Percentiles rank a stretch among this genome's conserved stretches.
Conservation (phyloP, 2,113 vertebrate genomes). For the Silurus glanis region DNA sequence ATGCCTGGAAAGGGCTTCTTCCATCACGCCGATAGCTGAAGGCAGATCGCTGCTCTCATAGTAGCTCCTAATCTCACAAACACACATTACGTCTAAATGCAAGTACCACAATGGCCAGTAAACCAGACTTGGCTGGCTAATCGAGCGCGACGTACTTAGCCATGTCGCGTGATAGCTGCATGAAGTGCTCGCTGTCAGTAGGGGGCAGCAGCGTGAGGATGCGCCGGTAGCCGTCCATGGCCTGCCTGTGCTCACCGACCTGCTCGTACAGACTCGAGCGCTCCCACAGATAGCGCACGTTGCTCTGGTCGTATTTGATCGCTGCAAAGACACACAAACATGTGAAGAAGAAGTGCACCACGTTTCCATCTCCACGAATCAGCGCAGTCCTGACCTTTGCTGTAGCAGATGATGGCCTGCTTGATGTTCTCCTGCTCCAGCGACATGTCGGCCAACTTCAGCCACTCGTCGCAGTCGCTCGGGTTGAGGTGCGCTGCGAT, state of each 20-base stretch:
- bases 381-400: constrained; percentile 79
- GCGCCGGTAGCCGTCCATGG: constrained; percentile 95
- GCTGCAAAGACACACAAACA: constrained; percentile 65
- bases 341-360: not conserved
- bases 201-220: constrained; percentile 88
- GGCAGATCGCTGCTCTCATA: constrained; percentile 88
- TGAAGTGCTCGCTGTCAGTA: constrained; percentile 90
- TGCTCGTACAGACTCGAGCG: constrained; percentile 92
- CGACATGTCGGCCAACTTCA: constrained; percentile 93
- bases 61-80: constrained; percentile 79
- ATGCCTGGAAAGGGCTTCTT: constrained; percentile 87
- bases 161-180: constrained; percentile 97
- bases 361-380: too few species aligned
- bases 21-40: constrained; percentile 87
- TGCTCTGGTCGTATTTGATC: constrained; percentile 90
- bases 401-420: constrained; percentile 95
- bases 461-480: constrained; percentile 94
- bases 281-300: constrained; percentile 95
- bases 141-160: constrained; percentile 80
- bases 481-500: constrained; percentile 97
- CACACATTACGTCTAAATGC: constrained; percentile 16
- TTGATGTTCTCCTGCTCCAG: constrained; percentile 95
- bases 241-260: constrained; percentile 90
- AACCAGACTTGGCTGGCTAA: not conserved
- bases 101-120: not conserved